Evolutionary conservation across 2,113 vertebrate genomes (phyloP).

Genomic region (Melierax canorus): DNA sequence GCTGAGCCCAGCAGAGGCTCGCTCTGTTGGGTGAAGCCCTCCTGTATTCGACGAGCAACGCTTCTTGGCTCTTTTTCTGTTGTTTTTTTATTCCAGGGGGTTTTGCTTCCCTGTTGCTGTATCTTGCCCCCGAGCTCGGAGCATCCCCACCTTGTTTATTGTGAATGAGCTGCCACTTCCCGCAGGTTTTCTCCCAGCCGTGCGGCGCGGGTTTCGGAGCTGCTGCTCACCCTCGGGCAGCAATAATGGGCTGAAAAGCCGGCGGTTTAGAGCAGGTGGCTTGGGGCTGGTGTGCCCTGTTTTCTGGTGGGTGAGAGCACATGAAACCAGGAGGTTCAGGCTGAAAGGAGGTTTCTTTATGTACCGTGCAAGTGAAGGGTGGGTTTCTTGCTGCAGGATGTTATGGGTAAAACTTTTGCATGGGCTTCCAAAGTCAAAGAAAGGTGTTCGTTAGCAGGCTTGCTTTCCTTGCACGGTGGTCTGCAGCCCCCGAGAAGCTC

Average conservation of each 20-base stretch:
- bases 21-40: background rate
- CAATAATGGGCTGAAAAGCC: background rate
- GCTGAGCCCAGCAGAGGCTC: background rate
- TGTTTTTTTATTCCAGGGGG: background rate
- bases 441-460: background rate
- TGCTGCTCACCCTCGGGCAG: background rate
- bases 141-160: background rate
- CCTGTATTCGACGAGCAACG: rapidly evolving
- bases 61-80: background rate
- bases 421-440: background rate
- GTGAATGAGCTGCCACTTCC: background rate
- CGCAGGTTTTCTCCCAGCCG: rapidly evolving
- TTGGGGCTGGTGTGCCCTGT: background rate
- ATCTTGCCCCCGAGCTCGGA: background rate
- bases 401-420: background rate
- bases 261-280: background rate
- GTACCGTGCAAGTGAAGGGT: rapidly evolving
- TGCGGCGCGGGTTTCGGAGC: rapidly evolving
- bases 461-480: background rate
- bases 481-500: background rate
- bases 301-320: background rate
- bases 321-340: background rate
- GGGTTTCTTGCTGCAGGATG: background rate
- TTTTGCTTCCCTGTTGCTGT: background rate
- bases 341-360: background rate